A percentile compares a stretch with the other conserved stretches of the same genome.
Evolutionary conservation across 2,888 invertebrate species (phyloP).

Genomic region (Geotrupes spiniger): DNA sequence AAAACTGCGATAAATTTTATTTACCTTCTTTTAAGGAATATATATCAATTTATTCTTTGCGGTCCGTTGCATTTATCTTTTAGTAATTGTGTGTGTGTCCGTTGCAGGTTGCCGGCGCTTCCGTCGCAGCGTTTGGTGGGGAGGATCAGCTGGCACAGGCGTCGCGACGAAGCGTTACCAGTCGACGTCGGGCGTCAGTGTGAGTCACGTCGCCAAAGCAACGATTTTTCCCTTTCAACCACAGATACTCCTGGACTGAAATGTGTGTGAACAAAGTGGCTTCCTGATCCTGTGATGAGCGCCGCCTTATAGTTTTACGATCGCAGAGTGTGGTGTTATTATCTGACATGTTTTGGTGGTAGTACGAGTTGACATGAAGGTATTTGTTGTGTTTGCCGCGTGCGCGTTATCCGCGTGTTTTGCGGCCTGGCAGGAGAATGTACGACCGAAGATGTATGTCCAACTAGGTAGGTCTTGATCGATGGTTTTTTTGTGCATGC

Average conservation of each 20-base stretch:
- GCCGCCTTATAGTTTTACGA: constrained; percentile 25
- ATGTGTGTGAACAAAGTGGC: constrained; percentile 27
- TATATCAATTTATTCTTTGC: constrained; percentile 22
- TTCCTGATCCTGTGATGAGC: constrained; percentile 35
- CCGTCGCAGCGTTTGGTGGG: constrained; percentile 40
- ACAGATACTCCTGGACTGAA: constrained; percentile 21
- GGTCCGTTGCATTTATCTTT: constrained; percentile 22
- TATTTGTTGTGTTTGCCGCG: constrained; percentile 49
- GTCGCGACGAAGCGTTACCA: constrained; percentile 55
- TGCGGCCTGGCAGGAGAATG: constrained; percentile 87
- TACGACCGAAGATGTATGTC: constrained; percentile 89
- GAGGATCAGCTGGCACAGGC: constrained; percentile 51
- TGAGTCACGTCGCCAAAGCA: constrained; percentile 35
- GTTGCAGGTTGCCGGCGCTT: constrained; percentile 51
- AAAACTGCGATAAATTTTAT: constrained; percentile 5
- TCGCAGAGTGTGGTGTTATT: constrained; percentile 19
- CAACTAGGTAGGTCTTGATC: constrained; percentile 76
- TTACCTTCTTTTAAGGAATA: constrained; percentile 6
- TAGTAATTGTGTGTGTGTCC: constrained; percentile 37
- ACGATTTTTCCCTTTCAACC: constrained; percentile 16
- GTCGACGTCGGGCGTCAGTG: constrained; percentile 56
- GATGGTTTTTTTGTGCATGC: not conserved
- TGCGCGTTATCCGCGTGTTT: constrained; percentile 54
- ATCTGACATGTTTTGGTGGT: constrained; percentile 21
- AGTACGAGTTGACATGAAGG: constrained; percentile 33